Percentiles rank a stretch among this genome's conserved stretches.
These are phyloP conservation scores for Micropterix aruncella DNA, from an alignment of 2,888 invertebrate genomes.

Conservation along the genomic window DNA sequence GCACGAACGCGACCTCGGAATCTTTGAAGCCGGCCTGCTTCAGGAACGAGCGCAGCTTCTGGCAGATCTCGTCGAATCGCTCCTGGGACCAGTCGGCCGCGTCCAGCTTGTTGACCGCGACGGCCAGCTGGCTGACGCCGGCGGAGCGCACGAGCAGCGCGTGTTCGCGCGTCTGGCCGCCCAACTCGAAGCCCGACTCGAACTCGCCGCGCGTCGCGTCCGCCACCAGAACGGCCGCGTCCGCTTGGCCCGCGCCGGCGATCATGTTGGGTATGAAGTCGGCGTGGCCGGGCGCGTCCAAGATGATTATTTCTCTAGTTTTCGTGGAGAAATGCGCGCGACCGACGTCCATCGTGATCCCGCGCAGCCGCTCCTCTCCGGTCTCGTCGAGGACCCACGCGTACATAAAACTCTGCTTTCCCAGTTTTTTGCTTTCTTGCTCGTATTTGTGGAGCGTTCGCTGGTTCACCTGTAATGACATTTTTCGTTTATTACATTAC, in stretches of 20 bases:
- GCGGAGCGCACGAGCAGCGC: slow-evolving; percentile 77
- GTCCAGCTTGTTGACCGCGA: slow-evolving; percentile 95
- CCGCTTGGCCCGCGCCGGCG: slow-evolving; percentile 94
- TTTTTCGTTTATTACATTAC: too few relatives aligned
- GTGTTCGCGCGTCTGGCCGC: slow-evolving; percentile 97
- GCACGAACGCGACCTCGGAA: slow-evolving; percentile 74
- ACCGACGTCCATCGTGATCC: slow-evolving; percentile 98
- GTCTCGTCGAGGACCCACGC: slow-evolving; percentile 99
- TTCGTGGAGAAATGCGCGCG: slow-evolving; percentile 84
- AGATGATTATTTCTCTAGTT: slow-evolving; percentile 63
- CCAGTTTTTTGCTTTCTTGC: slow-evolving; percentile 91
- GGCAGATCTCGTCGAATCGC: slow-evolving; percentile 79
- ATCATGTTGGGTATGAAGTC: slow-evolving; percentile 99
- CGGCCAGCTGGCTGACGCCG: slow-evolving; percentile 87
- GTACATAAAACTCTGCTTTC: slow-evolving; percentile 96
- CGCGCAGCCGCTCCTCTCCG: slow-evolving; percentile 89
- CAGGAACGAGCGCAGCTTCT: slow-evolving; percentile 67
- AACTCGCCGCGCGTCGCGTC: slow-evolving; percentile 96
- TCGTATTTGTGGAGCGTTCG: slow-evolving; percentile 92
- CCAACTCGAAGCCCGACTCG: slow-evolving; percentile 96
- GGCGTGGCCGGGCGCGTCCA: slow-evolving; percentile 98
- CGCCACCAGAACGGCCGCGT: slow-evolving; percentile 91
- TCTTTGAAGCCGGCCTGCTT: slow-evolving; percentile 90
- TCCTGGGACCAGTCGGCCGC: slow-evolving; percentile 87
- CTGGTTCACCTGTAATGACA: too few relatives aligned